A percentile compares a stretch with the other conserved stretches of the same genome.
Evolutionary conservation across 2,797 vertebrate species (phyloP).

Genomic region (Distichodus sexfasciatus): DNA sequence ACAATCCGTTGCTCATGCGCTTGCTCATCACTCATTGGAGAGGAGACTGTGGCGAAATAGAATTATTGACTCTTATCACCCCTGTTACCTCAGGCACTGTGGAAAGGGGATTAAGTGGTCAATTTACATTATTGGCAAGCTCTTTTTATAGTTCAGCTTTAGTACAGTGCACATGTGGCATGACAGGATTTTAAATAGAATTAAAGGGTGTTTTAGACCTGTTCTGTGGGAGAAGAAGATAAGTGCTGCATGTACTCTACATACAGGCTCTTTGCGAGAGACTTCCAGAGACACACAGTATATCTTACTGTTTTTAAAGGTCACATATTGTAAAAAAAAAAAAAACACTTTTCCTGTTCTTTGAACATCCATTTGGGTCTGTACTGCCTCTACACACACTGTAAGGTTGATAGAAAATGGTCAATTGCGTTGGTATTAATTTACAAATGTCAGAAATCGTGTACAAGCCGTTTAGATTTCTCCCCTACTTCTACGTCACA

Average conservation of each 20-base stretch:
- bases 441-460: too few relatives aligned
- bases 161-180: slow-evolving; percentile 34
- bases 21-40: slow-evolving; percentile 25
- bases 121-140: slow-evolving; percentile 67
- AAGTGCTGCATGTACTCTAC: slow-evolving; percentile 9
- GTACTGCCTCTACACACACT: too few relatives aligned
- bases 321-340: too few relatives aligned
- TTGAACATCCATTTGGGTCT: too few relatives aligned
- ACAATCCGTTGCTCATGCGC: background rate
- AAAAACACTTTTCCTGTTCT: too few relatives aligned
- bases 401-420: too few relatives aligned
- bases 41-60: slow-evolving; percentile 52
- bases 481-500: too few relatives aligned
- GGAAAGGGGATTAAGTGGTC: slow-evolving; percentile 62
- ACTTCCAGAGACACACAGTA: too few relatives aligned
- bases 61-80: slow-evolving; percentile 60
- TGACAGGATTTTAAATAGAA: slow-evolving; percentile 50
- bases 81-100: slow-evolving; percentile 57
- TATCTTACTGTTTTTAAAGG: too few relatives aligned
- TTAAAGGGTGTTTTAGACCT: slow-evolving; percentile 40
- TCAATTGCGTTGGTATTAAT: too few relatives aligned
- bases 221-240: slow-evolving; percentile 37
- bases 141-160: slow-evolving; percentile 51
- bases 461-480: too few relatives aligned
- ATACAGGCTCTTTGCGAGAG: background rate